phyloP scores from a whole-genome alignment of 2,797 vertebrate species.

The Schizopygopsis malacanthus region DNA sequence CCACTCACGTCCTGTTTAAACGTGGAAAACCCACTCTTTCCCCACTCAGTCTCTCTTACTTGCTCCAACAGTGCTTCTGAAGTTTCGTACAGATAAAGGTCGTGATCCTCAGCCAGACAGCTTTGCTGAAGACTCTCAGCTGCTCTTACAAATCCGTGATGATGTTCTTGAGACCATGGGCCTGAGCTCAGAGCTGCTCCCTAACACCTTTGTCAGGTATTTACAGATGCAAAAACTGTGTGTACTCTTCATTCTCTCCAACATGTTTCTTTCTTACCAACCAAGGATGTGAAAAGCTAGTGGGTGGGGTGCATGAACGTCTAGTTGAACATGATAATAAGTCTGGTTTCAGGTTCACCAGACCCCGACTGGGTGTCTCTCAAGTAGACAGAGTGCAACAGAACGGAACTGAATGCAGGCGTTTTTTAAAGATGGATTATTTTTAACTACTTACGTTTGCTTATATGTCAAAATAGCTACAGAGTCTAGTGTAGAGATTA shows the following conservation, averaged over 20 bases:
- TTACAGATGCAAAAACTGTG: conserved; percentile 9
- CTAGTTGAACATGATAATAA: not conserved
- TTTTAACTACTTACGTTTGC: not conserved
- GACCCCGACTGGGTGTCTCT: not conserved
- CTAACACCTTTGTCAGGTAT: conserved; percentile 86
- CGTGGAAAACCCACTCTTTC: conserved; percentile 42
- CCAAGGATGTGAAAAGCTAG: not conserved
- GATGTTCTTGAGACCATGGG: conserved; percentile 83
- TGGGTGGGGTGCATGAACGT: not conserved
- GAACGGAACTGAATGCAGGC: not conserved
- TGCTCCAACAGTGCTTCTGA: conserved; percentile 83
- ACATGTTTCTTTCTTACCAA: not conserved
- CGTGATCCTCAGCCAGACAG: conserved; percentile 81
- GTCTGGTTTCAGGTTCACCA: conserved; percentile 16
- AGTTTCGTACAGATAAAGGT: conserved; percentile 88
- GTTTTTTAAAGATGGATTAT: not conserved
- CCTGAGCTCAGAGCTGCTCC: conserved; percentile 77
- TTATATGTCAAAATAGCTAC: not conserved
- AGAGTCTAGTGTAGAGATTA: not conserved
- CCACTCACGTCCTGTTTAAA: conserved; percentile 20
- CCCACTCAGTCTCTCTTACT: conserved; percentile 41
- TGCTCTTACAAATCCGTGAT: conserved; percentile 82
- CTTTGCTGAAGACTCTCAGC: conserved; percentile 77
- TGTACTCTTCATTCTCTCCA: not conserved
- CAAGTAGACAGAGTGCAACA: not conserved